Conservation (phyloP, 2,113 vertebrate genomes). For the Chaetorhynchus papuensis region DNA sequence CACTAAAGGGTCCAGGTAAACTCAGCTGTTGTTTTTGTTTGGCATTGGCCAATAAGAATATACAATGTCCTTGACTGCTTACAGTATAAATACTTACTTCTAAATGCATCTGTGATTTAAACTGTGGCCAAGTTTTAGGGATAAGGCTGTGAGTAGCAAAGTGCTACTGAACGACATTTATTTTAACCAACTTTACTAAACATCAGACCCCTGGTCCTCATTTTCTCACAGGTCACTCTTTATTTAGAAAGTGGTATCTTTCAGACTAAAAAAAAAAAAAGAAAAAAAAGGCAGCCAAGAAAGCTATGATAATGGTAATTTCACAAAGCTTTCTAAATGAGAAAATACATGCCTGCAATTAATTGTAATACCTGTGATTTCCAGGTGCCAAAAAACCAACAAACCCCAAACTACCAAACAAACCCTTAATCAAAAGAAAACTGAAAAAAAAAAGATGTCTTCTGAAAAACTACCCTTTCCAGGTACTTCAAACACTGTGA, state of each 20-base stretch:
- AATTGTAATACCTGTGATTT: neutral
- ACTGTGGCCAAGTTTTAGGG: neutral
- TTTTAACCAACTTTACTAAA: neutral
- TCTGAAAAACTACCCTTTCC: neutral
- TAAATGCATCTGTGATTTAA: neutral
- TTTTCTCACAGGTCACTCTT: neutral
- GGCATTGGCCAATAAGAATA: neutral
- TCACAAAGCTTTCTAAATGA: neutral
- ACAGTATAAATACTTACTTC: constrained; percentile 1
- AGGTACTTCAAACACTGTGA: neutral
- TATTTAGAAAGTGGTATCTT: neutral
- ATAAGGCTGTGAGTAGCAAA: neutral
- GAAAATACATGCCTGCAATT: neutral
- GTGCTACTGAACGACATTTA: neutral
- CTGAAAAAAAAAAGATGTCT: neutral
- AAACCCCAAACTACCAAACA: neutral
- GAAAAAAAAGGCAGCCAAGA: neutral
- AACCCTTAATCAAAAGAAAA: neutral
- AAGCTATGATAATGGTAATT: neutral
- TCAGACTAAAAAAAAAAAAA: neutral
- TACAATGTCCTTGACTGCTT: neutral
- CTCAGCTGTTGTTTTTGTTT: neutral
- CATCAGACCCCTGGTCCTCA: rapidly evolving
- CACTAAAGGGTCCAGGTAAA: neutral
- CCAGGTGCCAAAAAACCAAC: neutral